Evolutionary conservation across 2,888 invertebrate species (phyloP), one percentile per base, ranked within the genome.

Genomic region (Epicampocera succincta): DNA sequence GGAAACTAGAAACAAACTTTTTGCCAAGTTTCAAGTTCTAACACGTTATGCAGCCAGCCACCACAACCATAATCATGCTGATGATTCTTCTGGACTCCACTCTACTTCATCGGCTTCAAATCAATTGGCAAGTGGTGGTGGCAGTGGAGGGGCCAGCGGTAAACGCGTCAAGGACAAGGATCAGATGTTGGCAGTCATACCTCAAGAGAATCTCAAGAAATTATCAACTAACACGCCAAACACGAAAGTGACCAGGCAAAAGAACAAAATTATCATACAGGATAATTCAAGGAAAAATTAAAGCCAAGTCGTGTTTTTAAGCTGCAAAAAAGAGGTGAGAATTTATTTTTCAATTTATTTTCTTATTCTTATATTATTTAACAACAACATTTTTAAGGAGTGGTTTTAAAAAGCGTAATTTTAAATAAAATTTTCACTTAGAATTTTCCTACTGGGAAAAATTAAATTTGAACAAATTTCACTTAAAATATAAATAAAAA

Each of bases 241-340:
- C 38, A 96, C 96, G 1, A 96, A 95, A 91, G 96, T 96, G 40
- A 96, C 96, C 0, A 93, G 96, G 83, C 94, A 96, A 89, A 95
- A 95, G 88, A 96, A 96, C 89, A 96, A 96, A 88, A 93, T 96
- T 13, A 95, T 96, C 80, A 96, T 96, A 86, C 93, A 94, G 80
- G 90, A 91, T 84, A 89, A 90, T 12, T 88, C 90, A 40, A 87
- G 91, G 46, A 90, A 89, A 60, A 90, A 90, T 80, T 91, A 86
- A 84, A 17, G 29, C 12, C 9, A 19, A n/a, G 42, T 46, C 21
- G 12, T n/a, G 9, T 11, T 9, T 9, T n/a, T n/a, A 42, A 19
- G n/a, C 42, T 13, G 48, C 33, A 8, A n/a, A 56, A 33, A 71
- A 72, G 60, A 19, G n/a, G n/a, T n/a, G n/a, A n/a, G n/a, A n/a